Percentiles rank a stretch among this genome's conserved stretches.
Conservation (phyloP, 2,888 invertebrate species). For the Halictus quadricinctus region DNA sequence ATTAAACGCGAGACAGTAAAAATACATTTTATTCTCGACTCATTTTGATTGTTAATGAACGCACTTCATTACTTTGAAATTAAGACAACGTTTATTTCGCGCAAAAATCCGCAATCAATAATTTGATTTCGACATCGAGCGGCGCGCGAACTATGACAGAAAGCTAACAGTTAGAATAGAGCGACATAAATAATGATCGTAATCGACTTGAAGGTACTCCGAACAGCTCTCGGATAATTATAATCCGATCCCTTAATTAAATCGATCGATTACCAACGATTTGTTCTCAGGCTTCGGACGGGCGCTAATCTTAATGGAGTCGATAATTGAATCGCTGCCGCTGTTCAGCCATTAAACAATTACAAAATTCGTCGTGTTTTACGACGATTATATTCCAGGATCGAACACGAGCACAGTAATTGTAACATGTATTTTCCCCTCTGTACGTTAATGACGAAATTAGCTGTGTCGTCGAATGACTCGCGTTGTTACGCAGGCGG, state of each 20-base stretch:
- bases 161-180: neutral
- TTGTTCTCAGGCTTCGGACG: conserved; percentile 7
- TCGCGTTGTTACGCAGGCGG: neutral
- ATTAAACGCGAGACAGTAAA: too few relatives aligned
- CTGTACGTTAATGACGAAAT: neutral
- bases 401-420: neutral
- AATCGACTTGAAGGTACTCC: neutral
- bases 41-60: neutral
- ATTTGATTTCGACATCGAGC: neutral
- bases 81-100: neutral
- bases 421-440: neutral
- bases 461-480: neutral
- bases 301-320: conserved; percentile 21
- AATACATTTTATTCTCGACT: too few relatives aligned
- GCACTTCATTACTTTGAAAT: neutral
- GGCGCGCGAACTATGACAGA: neutral
- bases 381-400: neutral
- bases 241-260: neutral
- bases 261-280: neutral
- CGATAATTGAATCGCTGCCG: neutral
- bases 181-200: neutral
- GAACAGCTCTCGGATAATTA: conserved; percentile 1
- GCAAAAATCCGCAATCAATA: neutral
- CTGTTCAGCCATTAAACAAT: conserved; percentile 22
- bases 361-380: neutral